Evolutionary conservation across 2,113 vertebrate species (phyloP).

Genomic region (Cephalopholis sonnerati): DNA sequence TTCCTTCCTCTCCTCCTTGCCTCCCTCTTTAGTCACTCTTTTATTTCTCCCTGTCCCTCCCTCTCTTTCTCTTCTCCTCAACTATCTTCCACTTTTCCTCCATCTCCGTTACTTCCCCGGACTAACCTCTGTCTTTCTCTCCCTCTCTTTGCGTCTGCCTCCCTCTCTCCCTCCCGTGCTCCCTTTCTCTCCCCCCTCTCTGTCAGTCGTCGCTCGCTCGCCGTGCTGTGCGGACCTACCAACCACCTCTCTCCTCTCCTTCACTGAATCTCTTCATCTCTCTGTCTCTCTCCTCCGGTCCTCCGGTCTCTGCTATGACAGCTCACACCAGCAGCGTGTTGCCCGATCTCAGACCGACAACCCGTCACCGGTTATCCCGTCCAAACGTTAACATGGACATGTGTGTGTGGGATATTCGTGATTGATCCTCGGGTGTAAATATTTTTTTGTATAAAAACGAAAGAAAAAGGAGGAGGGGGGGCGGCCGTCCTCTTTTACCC

Average conservation of each 20-base stretch:
- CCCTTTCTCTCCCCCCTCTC: constrained; percentile 14
- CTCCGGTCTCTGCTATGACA: constrained; percentile 81
- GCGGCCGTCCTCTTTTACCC: constrained; percentile 73
- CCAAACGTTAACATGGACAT: constrained; percentile 74
- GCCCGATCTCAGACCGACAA: constrained; percentile 71
- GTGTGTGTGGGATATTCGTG: constrained; percentile 72
- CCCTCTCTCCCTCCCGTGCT: background rate
- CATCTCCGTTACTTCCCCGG: background rate
- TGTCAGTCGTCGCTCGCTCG: constrained; percentile 78
- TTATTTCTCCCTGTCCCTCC: background rate
- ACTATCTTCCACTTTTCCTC: background rate
- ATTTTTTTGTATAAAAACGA: constrained; percentile 60
- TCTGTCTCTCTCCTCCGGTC: constrained; percentile 64
- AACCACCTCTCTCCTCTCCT: constrained; percentile 70
- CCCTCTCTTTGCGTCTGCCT: constrained; percentile 1
- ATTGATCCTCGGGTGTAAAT: constrained; percentile 70
- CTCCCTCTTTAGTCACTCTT: background rate
- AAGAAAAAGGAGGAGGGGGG: constrained; percentile 73
- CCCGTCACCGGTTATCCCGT: constrained; percentile 71
- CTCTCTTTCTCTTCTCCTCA: background rate
- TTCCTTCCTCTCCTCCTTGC: background rate
- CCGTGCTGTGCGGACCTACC: constrained; percentile 80
- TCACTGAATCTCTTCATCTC: constrained; percentile 71
- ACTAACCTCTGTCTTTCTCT: background rate
- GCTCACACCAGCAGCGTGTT: constrained; percentile 78